These are phyloP conservation scores for Trachelipus rathkii DNA, from an alignment of 1,140 invertebrate species.

Conservation along the genomic window DNA sequence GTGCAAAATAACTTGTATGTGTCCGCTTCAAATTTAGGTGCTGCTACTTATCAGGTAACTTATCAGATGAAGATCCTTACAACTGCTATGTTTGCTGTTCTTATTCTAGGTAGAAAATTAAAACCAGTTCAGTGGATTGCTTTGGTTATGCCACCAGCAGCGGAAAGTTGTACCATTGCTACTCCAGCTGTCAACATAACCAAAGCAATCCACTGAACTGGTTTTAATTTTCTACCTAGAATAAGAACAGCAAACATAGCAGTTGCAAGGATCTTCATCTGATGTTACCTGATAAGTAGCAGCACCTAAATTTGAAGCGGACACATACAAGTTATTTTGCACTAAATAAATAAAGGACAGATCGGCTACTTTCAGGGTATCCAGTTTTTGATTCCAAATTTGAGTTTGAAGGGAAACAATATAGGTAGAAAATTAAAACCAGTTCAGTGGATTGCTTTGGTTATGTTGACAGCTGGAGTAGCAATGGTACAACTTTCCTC, in stretches of 20 bases:
- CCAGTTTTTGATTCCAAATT: constrained; percentile 74
- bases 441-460: constrained; percentile 54
- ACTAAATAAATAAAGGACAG: constrained; percentile 92
- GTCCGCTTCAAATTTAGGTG: no score
- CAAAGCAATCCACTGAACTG: constrained; percentile 55
- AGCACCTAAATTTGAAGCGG: constrained; percentile 94
- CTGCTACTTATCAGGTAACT: no score
- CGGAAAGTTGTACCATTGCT: constrained; percentile 68
- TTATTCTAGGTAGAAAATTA: no score
- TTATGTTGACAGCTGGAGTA: constrained; percentile 46
- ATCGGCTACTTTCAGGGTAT: constrained; percentile 81
- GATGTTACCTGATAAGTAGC: constrained; percentile 99
- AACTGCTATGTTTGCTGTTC: no score
- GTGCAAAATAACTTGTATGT: no score
- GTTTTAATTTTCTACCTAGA: constrained; percentile 68
- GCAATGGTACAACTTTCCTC: constrained; percentile 68
- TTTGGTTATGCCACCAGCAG: constrained; percentile 50
- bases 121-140: constrained; percentile 70
- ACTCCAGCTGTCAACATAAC: constrained; percentile 46
- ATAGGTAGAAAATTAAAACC: constrained; percentile 65
- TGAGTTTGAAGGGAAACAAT: constrained; percentile 61
- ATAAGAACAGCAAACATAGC: constrained; percentile 94
- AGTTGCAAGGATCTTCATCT: constrained; percentile 96
- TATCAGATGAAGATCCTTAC: no score
- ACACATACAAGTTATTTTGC: constrained; percentile 97